Evolutionary conservation across 2,888 invertebrate genomes (phyloP).

Genomic region (Caenorhabditis macrosperma): DNA sequence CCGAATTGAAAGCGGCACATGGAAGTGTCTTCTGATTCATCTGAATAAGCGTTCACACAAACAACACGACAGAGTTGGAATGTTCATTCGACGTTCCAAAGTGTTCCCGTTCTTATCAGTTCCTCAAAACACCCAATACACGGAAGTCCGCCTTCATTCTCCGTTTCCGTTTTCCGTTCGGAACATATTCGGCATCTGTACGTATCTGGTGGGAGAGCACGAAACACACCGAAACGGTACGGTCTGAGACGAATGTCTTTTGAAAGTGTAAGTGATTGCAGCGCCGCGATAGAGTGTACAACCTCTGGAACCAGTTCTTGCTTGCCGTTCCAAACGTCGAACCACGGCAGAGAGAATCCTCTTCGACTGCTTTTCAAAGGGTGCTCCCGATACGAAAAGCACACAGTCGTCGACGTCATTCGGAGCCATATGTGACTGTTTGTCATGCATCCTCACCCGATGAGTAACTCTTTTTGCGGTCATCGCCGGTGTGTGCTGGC

Average conservation of each 20-base stretch:
- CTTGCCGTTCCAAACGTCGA: conserved; percentile 12
- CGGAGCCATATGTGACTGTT: conserved; percentile 6
- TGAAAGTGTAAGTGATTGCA: conserved; percentile 44
- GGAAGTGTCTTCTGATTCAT: too few species aligned
- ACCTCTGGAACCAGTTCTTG: conserved; percentile 1
- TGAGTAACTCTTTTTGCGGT: conserved; percentile 27
- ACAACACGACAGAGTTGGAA: too few species aligned
- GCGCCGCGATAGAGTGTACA: conserved; percentile 2
- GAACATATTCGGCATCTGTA: too few species aligned
- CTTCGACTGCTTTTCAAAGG: background rate
- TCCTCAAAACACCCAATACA: too few species aligned
- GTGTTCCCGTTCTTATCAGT: too few species aligned
- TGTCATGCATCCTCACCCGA: conserved; percentile 35
- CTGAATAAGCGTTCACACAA: too few species aligned
- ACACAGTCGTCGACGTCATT: conserved; percentile 38
- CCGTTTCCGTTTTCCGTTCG: too few species aligned
- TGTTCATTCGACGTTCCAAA: too few species aligned
- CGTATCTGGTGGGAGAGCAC: too few species aligned
- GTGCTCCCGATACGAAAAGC: conserved; percentile 7
- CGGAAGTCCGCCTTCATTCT: too few species aligned
- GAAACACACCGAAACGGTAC: background rate
- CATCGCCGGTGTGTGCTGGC: conserved; percentile 24
- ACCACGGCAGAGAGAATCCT: background rate
- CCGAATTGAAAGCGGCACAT: too few species aligned
- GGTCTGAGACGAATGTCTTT: conserved; percentile 17